phyloP scores from a whole-genome alignment of 1,140 invertebrate genomes.

The Drosophila teissieri region DNA sequence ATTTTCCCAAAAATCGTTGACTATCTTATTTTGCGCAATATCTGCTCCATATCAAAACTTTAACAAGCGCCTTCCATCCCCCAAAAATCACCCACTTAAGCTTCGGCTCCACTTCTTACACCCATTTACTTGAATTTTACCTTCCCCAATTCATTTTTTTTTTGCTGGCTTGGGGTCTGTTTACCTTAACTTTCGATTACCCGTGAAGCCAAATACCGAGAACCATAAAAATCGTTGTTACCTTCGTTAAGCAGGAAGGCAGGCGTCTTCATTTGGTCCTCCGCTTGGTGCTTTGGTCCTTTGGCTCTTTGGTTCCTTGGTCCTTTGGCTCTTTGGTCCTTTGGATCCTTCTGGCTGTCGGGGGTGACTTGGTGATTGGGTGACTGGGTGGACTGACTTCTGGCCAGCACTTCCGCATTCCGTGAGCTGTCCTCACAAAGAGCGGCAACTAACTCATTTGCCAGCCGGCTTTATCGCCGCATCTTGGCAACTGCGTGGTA shows the following conservation, averaged over 20 bases:
- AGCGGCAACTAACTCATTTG: slow-evolving; percentile 61
- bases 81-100: slow-evolving; percentile 1
- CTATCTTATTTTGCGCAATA: background rate
- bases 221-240: slow-evolving; percentile 33
- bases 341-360: slow-evolving; percentile 6
- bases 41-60: background rate
- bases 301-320: slow-evolving; percentile 5
- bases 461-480: slow-evolving; percentile 69
- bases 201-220: slow-evolving; percentile 42
- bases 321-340: background rate
- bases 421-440: slow-evolving; percentile 5
- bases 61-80: slow-evolving; percentile 7
- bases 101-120: slow-evolving; percentile 16
- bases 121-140: slow-evolving; percentile 34
- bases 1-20: background rate
- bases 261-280: slow-evolving; percentile 20
- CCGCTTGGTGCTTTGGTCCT: background rate
- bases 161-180: slow-evolving; percentile 6
- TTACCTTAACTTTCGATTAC: slow-evolving; percentile 45
- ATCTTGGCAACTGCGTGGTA: slow-evolving; percentile 56
- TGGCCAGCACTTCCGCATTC: slow-evolving; percentile 4
- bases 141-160: background rate
- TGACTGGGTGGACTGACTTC: slow-evolving; percentile 2
- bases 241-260: slow-evolving; percentile 17
- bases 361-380: background rate